These are phyloP conservation scores for Cylloceria caligata DNA, from an alignment of 2,888 invertebrate genomes.

Conservation along the genomic window DNA sequence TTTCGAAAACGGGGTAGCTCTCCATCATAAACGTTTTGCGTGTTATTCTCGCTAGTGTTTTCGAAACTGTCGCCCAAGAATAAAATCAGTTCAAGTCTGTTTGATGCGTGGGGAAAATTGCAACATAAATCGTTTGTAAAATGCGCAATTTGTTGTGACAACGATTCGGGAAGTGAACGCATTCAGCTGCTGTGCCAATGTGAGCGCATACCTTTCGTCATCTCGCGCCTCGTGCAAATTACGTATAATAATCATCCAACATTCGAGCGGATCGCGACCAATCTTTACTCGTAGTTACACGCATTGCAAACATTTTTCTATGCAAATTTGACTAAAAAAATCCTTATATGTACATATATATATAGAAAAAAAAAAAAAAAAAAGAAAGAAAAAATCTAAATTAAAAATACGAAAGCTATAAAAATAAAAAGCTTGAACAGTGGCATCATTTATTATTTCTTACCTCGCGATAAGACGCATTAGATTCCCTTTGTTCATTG, in stretches of 20 bases:
- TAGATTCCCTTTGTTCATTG: constrained; percentile 74
- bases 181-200: constrained; percentile 26
- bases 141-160: constrained; percentile 63
- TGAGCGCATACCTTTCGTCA: constrained; percentile 16
- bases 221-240: constrained; percentile 26
- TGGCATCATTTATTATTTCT: constrained; percentile 70
- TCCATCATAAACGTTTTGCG: not conserved
- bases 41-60: not conserved
- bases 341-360: not conserved
- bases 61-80: constrained; percentile 16
- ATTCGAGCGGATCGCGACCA: constrained; percentile 28
- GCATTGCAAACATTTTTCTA: constrained; percentile 76
- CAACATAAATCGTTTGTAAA: constrained; percentile 56
- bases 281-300: not conserved
- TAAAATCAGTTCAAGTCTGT: constrained; percentile 30
- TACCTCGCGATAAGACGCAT: constrained; percentile 74
- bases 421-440: constrained; percentile 77
- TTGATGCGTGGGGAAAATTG: constrained; percentile 18
- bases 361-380: too few species aligned
- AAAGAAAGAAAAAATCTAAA: constrained; percentile 7
- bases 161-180: constrained; percentile 30
- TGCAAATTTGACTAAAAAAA: constrained; percentile 72
- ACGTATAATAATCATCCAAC: constrained; percentile 50
- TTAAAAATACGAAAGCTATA: constrained; percentile 42
- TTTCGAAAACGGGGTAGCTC: not conserved